Base-by-base conservation (phyloP, 2,113 vertebrate species). In the Bungarus multicinctus region DNA sequence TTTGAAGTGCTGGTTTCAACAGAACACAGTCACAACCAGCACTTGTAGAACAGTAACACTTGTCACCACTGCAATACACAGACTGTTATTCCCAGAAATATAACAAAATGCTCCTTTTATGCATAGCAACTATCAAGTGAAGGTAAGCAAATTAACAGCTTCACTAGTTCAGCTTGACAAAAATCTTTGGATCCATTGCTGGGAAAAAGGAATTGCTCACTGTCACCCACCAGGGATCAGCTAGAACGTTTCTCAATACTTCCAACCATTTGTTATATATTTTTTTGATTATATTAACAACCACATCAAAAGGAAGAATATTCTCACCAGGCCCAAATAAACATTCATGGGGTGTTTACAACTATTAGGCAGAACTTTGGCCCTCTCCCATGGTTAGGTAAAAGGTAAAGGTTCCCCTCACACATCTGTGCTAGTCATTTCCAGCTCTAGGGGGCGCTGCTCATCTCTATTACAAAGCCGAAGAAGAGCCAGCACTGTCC, bases 111-210 rank as follows among this genome's bases (percentile, higher is more conserved):
- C n/a, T 81, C 16, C 18, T 81, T 81, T 81, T 81, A n/a, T 20
- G 69, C 69, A 34, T 81, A 39, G 69, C n/a, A 87, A 89, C 89
- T 93, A 43, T 11, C 39, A 34, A 55, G 1, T 20, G 10, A 91
- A 91, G 52, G 0, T 0, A 89, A 54, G 95, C 93, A 95, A 30
- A 85, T 88, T 91, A 94, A 25, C 12, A 45, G 12, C 87, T 91
- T 64, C 64, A 92, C 90, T 85, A 0, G 55, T 45, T 64, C 85
- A 95, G 5, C 18, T 94, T 58, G 87, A 39, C 25, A 90, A 88
- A 23, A 58, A 39, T 53, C 1, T 22, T 88, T 88, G 20, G 87
- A 9, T 89, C 58, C 91, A 12, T 7, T 94, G 22, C 57, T 93
- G 23, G 3, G 52, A 22, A 57, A 7, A 3, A 90, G 20, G 16